Base-by-base conservation (phyloP, 2,797 vertebrate genomes). In the Xiphophorus birchmanni region DNA sequence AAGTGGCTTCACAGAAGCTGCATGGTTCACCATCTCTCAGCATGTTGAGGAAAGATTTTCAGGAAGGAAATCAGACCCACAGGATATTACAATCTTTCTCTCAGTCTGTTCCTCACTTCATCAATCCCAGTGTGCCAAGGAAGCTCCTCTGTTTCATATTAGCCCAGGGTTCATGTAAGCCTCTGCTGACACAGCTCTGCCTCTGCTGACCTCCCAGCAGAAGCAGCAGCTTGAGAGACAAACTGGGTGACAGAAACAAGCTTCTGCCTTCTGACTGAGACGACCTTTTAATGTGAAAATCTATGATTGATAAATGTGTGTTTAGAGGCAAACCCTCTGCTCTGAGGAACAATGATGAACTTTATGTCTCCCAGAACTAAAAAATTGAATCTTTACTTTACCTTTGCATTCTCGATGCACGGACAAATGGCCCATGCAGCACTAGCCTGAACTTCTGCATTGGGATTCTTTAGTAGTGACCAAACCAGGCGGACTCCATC, bases 381-480 rank as follows among this genome's bases (percentile, higher is more conserved):
- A 32, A 32, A 2, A 32, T 2, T 32, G 32, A 32, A 32, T 44
- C 32, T 77, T 80, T 88, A 96, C 97, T 32, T 6, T 93, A 99
- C 97, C 97, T 98, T 97, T 82, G 97, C 95, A 75, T 99, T 99
- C 87, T 98, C 93, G 83, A 98, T 97, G 88, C 97, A 99, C 44
- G 98, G 97, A 94, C 98, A 98, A 85, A 99, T 96, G 79, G 98
- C 98, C 97, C 97, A 99, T 0, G 98, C 97, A 76, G 98, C 97
- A 74, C 95, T 97, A 89, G 97, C 95, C 90, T 99, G 98, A 88
- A 99, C 76, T 76, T 97, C 97, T 83, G 97, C 93, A 89, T 96
- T 95, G 52, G 96, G 96, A 83, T 96, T 98, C 94, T 98, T 98
- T 88, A 99, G 88, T 84, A 35, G 75, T 12, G 97, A 99, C 98